Evolutionary conservation across 1,140 invertebrate species (phyloP), one percentile per base, ranked within the genome.

Genomic region (Tachypleus tridentatus): DNA sequence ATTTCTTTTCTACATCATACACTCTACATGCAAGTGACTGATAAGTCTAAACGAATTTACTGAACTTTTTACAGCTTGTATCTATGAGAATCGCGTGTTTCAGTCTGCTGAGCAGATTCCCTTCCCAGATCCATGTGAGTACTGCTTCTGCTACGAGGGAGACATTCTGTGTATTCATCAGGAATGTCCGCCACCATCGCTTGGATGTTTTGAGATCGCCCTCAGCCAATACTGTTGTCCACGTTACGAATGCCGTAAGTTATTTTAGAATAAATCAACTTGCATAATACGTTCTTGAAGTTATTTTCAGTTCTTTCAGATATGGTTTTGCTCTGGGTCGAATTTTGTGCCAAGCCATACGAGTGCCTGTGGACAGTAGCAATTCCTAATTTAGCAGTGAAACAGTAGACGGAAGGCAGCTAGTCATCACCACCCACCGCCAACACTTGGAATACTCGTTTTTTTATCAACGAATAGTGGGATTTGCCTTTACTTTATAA

Each of bases 61-160:
- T 29, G 29, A 29, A 69, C 47, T 61, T 3, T 4, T 58, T 64
- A 52, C 57, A 73, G 93, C 90, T 52, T 95, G 92, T 74, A 80
- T 91, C 70, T 94, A 91, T 73, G 89, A 90, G 59, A 89, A 91
- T 70, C 91, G 91, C 77, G 85, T 94, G 53, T 95, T 91, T 73
- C 88, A 93, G 51, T 94, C 91, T 2, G 92, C 92, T 4, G 91
- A 95, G 79, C 93, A 96, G 80, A 93, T 96, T 68, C 91, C 91
- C 47, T 80, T 91, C 70, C 88, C 93, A 66, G 90, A 96, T 80
- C 90, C 92, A 50, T 96, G 93, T 74, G 91, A 95, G 74, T 96
- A 95, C 81, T 96, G 93, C 77, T 96, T 96, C 85, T 96, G 93
- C 81, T 96, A 95, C 81, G 83, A 92, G 77, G 91, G 91, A 74